Percentiles rank a stretch among this genome's conserved stretches.
These are phyloP conservation scores for Arothron firmamentum DNA, from an alignment of 2,113 vertebrate genomes.

Conservation along the genomic window DNA sequence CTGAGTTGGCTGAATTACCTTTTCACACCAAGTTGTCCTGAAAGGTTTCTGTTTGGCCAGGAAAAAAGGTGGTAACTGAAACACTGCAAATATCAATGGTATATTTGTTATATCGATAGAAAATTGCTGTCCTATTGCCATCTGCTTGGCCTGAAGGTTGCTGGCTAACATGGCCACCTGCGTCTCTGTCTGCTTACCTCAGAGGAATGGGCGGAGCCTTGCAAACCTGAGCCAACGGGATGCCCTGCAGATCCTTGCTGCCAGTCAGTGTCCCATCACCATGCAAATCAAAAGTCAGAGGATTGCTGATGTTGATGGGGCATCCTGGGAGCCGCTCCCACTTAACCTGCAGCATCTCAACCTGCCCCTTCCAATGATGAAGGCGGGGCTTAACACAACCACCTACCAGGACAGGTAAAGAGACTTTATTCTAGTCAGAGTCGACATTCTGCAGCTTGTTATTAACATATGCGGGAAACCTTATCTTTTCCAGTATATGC, in stretches of 20 bases:
- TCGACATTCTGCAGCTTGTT: not conserved
- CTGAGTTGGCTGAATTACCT: no score
- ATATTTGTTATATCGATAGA: no score
- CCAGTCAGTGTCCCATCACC: conserved; percentile 75
- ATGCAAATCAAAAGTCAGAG: conserved; percentile 75
- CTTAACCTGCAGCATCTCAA: conserved; percentile 65
- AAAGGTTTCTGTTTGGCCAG: no score
- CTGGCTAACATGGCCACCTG: no score
- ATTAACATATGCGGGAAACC: not conserved
- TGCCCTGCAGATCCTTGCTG: conserved; percentile 71
- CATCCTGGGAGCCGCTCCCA: conserved; percentile 69
- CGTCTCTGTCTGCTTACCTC: conserved; percentile 12
- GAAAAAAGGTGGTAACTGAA: no score
- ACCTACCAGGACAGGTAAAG: conserved; percentile 68
- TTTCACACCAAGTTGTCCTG: no score
- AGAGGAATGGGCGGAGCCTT: conserved; percentile 68
- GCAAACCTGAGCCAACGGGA: conserved; percentile 72
- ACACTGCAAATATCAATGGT: no score
- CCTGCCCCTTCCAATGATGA: conserved; percentile 56
- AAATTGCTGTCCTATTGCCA: no score
- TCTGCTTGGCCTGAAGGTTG: no score
- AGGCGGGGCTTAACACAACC: conserved; percentile 40
- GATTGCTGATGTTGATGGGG: conserved; percentile 59
- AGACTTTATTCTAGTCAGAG: not conserved
- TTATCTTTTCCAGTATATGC: not conserved